phyloP scores from a whole-genome alignment of 2,113 vertebrate species.

The Catagonus wagneri region DNA sequence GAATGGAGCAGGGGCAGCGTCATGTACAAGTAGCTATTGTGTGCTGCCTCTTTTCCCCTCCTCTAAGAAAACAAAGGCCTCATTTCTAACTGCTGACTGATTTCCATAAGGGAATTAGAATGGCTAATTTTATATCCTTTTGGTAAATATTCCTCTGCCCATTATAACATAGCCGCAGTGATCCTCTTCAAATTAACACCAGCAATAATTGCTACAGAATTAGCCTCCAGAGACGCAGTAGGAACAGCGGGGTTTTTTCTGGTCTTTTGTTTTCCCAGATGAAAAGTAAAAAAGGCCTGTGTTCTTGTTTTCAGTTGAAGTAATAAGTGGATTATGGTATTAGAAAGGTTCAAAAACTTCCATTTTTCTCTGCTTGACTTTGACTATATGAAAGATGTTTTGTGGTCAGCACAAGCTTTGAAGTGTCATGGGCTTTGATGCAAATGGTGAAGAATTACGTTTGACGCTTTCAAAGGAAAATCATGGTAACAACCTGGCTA shows the following conservation, averaged over 20 bases:
- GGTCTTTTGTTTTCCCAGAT: constrained; percentile 2
- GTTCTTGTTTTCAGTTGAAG: not conserved
- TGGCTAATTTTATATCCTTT: constrained; percentile 50
- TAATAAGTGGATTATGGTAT: not conserved
- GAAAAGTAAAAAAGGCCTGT: not conserved
- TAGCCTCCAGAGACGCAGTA: not conserved
- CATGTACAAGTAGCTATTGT: not conserved
- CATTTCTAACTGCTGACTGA: not conserved
- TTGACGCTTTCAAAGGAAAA: not conserved
- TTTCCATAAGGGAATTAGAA: constrained; percentile 55
- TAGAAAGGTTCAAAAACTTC: not conserved
- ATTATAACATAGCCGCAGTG: not conserved
- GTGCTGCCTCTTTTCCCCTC: not conserved
- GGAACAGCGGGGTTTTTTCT: not conserved
- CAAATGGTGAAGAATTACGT: not conserved
- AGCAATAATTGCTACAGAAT: constrained; percentile 46
- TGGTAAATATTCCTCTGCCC: constrained; percentile 39
- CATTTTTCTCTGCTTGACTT: not conserved
- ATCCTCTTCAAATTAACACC: constrained; percentile 39
- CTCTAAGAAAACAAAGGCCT: constrained; percentile 5
- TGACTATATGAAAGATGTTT: not conserved
- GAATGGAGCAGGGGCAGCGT: not conserved
- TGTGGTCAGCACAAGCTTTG: not conserved
- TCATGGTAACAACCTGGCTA: not conserved
- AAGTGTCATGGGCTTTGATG: not conserved